Conservation (phyloP, 2,113 vertebrate genomes). For the Tenrec ecaudatus region DNA sequence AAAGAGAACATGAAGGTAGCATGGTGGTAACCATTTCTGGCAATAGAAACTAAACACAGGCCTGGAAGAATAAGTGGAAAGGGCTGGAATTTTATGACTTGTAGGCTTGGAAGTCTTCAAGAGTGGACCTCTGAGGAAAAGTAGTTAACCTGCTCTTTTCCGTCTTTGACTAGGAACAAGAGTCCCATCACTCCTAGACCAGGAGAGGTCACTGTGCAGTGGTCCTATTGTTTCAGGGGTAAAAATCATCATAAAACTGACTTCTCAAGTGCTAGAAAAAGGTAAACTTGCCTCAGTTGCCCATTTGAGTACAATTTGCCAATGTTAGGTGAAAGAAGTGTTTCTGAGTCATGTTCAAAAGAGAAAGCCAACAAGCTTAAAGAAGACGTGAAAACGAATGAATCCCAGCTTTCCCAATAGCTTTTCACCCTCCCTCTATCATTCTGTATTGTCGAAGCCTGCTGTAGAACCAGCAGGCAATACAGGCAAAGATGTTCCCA, state of each 20-base stretch:
- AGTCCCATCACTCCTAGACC: too few relatives aligned
- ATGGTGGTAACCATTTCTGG: background rate
- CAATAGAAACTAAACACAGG: background rate
- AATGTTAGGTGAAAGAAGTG: background rate
- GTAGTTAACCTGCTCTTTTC: background rate
- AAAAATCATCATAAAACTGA: fast-evolving
- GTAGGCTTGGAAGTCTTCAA: background rate
- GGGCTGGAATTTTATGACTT: too few relatives aligned
- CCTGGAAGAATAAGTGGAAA: background rate
- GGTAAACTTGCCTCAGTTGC: background rate
- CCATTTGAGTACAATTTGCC: background rate
- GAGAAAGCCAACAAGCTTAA: background rate
- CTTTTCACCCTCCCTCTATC: background rate
- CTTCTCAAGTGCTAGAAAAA: background rate
- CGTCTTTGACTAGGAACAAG: background rate
- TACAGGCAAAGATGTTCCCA: background rate
- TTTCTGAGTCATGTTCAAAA: background rate
- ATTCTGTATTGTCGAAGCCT: too few relatives aligned
- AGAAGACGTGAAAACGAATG: background rate
- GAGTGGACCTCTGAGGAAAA: background rate
- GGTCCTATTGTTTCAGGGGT: background rate
- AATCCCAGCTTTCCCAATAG: background rate
- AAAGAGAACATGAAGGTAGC: background rate
- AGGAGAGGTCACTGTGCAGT: background rate
- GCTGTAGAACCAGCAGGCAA: background rate